Evolutionary conservation across 2,797 vertebrate genomes (phyloP), one percentile per base, ranked within the genome.

Genomic region (Bradypodion ventrale): DNA sequence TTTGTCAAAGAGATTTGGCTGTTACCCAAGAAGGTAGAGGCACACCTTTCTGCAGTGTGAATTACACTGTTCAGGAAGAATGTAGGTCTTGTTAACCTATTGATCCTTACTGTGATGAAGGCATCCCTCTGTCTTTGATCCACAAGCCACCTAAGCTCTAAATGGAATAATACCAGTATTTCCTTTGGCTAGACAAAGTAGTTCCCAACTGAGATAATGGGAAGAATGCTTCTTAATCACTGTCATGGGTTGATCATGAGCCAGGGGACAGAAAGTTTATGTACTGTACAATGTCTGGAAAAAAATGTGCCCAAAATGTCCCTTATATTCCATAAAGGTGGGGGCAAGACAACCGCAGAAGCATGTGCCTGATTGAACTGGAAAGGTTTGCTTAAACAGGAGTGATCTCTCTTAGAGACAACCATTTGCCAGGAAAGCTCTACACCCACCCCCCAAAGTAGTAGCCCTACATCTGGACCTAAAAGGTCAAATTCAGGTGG

Each of bases 1-100:
- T 75, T 78, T 37, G 42, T 78, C 42, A n/a, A 44, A 69, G n/a
- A 19, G 13, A 46, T 63, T 62, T 82, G 56, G 49, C 82, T 78
- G 52, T 62, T 70, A 27, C 13, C 19, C 76, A 42, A 63, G 35
- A 56, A 56, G 27, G 5, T 12, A 63, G 49, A 62, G 13, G 27
- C 5, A 63, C 19, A 56, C 10, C n/a, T 37, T 78, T 75, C 10
- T 78, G 35, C 46, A 23, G 27, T 63, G 63, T 77, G 82, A 65
- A 78, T 86, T 72, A 44, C 78, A 23, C 59, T 78, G 42, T 42
- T 21, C 27, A 19, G 25, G 44, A 63, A 82, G 46, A 73, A 63
- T 62, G 42, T 37, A 23, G 49, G 44, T 15, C 52, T 74, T 63
- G n/a, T 62, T 49, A 70, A 37, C 44, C 13, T 72, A n/a, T 44